A percentile compares a stretch with the other conserved stretches of the same genome.
These are phyloP conservation scores for Tylochromis polylepis DNA, from an alignment of 2,113 vertebrate genomes.

Conservation along the genomic window DNA sequence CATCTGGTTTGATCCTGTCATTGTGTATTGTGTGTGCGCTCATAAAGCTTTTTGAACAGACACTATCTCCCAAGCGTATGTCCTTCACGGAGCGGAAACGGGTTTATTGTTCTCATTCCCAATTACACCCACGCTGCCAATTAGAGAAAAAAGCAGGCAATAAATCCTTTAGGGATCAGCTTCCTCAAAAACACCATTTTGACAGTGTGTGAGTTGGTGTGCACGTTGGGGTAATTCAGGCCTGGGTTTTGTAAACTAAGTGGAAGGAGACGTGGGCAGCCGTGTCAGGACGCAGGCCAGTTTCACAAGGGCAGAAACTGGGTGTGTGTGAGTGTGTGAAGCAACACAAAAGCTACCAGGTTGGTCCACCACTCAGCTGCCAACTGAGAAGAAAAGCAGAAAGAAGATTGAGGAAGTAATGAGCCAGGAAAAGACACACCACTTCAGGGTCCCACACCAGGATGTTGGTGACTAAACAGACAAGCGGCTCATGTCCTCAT, in stretches of 20 bases:
- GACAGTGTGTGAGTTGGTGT: neutral
- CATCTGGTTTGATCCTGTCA: neutral
- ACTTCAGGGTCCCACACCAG: neutral
- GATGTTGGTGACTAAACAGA: conserved; percentile 5
- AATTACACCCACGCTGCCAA: conserved; percentile 14
- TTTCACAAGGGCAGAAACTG: conserved; percentile 7
- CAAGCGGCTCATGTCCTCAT: neutral
- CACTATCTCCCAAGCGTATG: neutral
- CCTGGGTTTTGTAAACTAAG: conserved; percentile 45
- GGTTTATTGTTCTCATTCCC: conserved; percentile 8
- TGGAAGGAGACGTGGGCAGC: conserved; percentile 26
- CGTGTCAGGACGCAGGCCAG: conserved; percentile 45
- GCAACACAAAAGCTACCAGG: conserved; percentile 40
- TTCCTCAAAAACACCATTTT: conserved; percentile 7
- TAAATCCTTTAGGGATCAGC: conserved; percentile 21
- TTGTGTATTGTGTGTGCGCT: neutral
- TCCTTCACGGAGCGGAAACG: neutral
- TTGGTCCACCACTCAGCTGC: conserved; percentile 53
- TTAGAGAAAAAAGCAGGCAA: conserved; percentile 5
- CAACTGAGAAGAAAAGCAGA: conserved; percentile 32
- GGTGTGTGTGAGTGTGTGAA: neutral
- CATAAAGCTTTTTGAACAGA: neutral
- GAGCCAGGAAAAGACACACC: conserved; percentile 32
- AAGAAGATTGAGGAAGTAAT: conserved; percentile 54
- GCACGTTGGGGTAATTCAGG: conserved; percentile 22